These are phyloP conservation scores for Pantala flavescens DNA, from an alignment of 1,140 invertebrate species.

Conservation along the genomic window DNA sequence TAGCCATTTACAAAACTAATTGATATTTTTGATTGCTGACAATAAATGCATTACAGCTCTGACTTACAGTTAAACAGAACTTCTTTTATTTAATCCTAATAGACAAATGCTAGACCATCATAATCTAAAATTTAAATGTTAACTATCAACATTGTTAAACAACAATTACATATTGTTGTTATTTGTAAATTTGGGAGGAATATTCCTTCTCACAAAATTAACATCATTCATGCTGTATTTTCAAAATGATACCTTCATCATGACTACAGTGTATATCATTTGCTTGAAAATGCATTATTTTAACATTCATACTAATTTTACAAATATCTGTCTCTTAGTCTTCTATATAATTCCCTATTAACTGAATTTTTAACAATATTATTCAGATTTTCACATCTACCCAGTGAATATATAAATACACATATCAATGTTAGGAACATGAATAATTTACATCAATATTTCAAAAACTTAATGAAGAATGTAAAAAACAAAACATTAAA, in stretches of 20 bases:
- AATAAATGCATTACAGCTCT: conserved; percentile 10
- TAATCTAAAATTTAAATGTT: background rate
- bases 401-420: no score
- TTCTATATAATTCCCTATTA: background rate
- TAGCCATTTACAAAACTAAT: conserved; percentile 8
- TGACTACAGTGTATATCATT: background rate
- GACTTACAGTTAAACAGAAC: conserved; percentile 1
- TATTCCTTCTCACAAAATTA: background rate
- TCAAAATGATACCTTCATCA: background rate
- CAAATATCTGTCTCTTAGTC: background rate
- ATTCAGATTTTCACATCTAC: background rate
- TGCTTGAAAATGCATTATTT: conserved; percentile 8
- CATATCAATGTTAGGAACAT: no score
- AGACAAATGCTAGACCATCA: background rate
- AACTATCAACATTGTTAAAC: background rate
- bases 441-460: no score
- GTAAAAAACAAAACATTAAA: no score
- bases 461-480: no score
- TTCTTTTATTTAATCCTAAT: conserved; percentile 4
- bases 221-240: background rate
- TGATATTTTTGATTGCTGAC: conserved; percentile 10
- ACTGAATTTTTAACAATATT: background rate
- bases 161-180: background rate
- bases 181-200: background rate
- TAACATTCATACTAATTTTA: conserved; percentile 1